These are phyloP conservation scores for Hephaestus fuliginosus DNA, from an alignment of 2,797 vertebrate genomes.

Conservation along the genomic window DNA sequence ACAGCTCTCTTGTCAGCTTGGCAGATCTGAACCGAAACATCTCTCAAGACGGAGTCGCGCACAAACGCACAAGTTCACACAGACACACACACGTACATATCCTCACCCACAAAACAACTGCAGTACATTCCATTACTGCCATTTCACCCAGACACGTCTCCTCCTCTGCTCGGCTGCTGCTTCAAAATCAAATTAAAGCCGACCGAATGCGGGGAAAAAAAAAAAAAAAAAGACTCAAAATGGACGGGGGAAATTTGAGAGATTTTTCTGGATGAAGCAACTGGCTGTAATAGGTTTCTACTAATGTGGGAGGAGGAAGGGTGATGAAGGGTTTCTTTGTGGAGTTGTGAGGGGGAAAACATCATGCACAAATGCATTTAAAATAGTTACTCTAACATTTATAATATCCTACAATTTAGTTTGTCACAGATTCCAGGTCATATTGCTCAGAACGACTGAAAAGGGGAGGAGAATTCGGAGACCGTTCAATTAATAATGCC, in stretches of 20 bases:
- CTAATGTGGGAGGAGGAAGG: slow-evolving; percentile 15
- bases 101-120: slow-evolving; percentile 9
- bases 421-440: not conserved
- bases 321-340: not conserved
- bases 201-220: slow-evolving; percentile 11
- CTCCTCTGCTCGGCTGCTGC: slow-evolving; percentile 43
- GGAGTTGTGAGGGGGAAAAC: not conserved
- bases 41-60: slow-evolving; percentile 9
- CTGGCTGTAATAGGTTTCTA: slow-evolving; percentile 30
- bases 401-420: slow-evolving; percentile 6
- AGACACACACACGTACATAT: slow-evolving; percentile 12
- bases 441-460: not conserved
- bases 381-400: slow-evolving; percentile 6
- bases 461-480: not conserved
- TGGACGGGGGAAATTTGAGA: slow-evolving; percentile 17
- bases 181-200: slow-evolving; percentile 55
- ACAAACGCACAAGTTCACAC: not conserved
- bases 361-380: not conserved
- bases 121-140: slow-evolving; percentile 42
- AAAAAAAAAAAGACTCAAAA: slow-evolving; percentile 12
- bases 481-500: slow-evolving; percentile 1
- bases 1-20: slow-evolving; percentile 38
- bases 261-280: slow-evolving; percentile 48
- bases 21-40: slow-evolving; percentile 41
- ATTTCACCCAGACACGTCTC: slow-evolving; percentile 26